Base-by-base conservation (phyloP, 1,140 invertebrate genomes). In the Drosophila nasuta region DNA sequence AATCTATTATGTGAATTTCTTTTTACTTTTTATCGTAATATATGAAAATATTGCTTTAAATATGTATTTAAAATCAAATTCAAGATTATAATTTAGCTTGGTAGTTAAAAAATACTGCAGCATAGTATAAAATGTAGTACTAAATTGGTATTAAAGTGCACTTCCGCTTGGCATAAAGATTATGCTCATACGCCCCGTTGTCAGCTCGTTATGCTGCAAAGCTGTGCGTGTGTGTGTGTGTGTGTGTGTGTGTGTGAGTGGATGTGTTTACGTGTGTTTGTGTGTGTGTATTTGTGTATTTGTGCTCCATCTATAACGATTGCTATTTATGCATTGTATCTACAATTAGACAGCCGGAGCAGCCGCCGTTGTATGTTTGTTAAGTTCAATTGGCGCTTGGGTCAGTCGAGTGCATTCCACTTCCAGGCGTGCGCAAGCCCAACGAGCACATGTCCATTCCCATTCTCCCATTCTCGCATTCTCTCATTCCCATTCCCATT, bases 341-440 rank as follows among this genome's bases (percentile, higher is more conserved):
- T 87, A 87, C 82, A 87, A 82, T 86, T 86, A 86, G 82, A 82
- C 64, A 86, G 64, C 11, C 70, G 33, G 54, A 59, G 46, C 46
- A 51, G 30, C 45, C 38, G 8, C 75, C 56, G 79, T 87, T 86
- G 82, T 88, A 56, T 88, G 76, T 80, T 88, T 88, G 83, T 87
- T 88, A 88, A 83, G 63, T 88, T 83, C 80, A 88, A 87, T 87
- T 88, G 83, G 76, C 80, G 77, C 83, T 88, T 88, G 83, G 83
- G 83, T 87, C 83, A 87, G 83, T 76, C 83, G 83, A 87, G 83
- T 87, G 83, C 83, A 87, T 87, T 87, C 83, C 83, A 87, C 83
- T 83, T 79, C 65, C 68, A 46, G 33, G 49, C 69, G 11, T 17
- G 7, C 5, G 5, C 33, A 33, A 8, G 33, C 33, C 33, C 33